Evolutionary conservation across 1,140 invertebrate species (phyloP).

Genomic region (Riptortus pedestris): DNA sequence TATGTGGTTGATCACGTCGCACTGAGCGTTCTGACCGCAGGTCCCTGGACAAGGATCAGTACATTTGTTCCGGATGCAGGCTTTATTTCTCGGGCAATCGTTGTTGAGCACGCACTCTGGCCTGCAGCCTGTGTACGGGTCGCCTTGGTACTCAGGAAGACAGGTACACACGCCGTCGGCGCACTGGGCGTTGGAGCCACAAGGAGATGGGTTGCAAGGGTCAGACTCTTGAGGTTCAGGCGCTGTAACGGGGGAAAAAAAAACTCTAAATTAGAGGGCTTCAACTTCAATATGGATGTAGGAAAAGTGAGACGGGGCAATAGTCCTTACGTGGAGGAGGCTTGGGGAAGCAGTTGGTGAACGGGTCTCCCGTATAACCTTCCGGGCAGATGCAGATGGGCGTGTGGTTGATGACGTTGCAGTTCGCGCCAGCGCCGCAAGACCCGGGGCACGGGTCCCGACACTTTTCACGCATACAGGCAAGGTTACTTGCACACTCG

Average conservation of each 20-base stretch:
- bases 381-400: slow-evolving; percentile 57
- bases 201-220: slow-evolving; percentile 62
- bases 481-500: slow-evolving; percentile 51
- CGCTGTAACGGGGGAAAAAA: slow-evolving; percentile 19
- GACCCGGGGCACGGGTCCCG: slow-evolving; percentile 59
- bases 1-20: slow-evolving; percentile 48
- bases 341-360: slow-evolving; percentile 45
- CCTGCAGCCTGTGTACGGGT: slow-evolving; percentile 50
- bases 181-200: slow-evolving; percentile 61
- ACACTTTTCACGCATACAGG: slow-evolving; percentile 64
- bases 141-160: slow-evolving; percentile 48
- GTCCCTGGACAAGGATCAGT: slow-evolving; percentile 61
- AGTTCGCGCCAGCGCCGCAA: slow-evolving; percentile 58
- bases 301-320: not conserved
- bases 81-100: slow-evolving; percentile 50
- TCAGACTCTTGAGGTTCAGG: slow-evolving; percentile 35
- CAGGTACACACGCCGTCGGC: slow-evolving; percentile 48
- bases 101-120: slow-evolving; percentile 53
- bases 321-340: slow-evolving; percentile 28
- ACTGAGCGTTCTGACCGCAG: slow-evolving; percentile 58
- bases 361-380: slow-evolving; percentile 59
- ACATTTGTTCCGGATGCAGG: slow-evolving; percentile 66
- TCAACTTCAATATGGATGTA: not conserved
- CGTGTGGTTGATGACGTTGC: slow-evolving; percentile 57
- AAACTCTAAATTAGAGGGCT: not conserved